phyloP scores from a whole-genome alignment of 2,888 invertebrate genomes.

The Morpho achilles region DNA sequence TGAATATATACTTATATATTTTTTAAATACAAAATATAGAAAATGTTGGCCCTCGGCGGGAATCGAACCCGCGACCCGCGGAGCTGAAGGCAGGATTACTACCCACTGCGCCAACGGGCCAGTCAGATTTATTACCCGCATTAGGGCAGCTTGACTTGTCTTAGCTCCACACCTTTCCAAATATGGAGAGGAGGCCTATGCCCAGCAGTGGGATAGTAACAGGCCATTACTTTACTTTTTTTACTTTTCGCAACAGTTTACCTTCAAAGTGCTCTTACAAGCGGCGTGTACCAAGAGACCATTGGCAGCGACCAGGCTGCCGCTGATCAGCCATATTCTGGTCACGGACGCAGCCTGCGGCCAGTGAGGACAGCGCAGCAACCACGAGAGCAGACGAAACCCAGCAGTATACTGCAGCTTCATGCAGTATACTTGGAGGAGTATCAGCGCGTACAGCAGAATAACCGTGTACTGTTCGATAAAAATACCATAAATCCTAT shows the following conservation, averaged over 20 bases:
- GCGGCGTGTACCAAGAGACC: slow-evolving; percentile 62
- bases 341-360: slow-evolving; percentile 42
- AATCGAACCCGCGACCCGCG: too few relatives aligned
- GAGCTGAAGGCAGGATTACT: too few relatives aligned
- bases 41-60: too few relatives aligned
- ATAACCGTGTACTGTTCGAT: slow-evolving; percentile 52
- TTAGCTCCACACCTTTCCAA: too few relatives aligned
- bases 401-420: slow-evolving; percentile 70
- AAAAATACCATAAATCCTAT: neutral
- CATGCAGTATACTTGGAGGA: slow-evolving; percentile 67
- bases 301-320: slow-evolving; percentile 51
- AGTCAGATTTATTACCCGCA: too few relatives aligned
- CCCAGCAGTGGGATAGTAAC: too few relatives aligned
- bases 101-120: too few relatives aligned
- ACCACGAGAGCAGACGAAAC: slow-evolving; percentile 53
- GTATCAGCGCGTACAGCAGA: slow-evolving; percentile 57
- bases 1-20: too few relatives aligned
- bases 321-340: slow-evolving; percentile 54
- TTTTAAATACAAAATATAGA: too few relatives aligned
- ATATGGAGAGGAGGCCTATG: too few relatives aligned
- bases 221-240: too few relatives aligned
- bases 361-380: slow-evolving; percentile 60
- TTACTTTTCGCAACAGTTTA: slow-evolving; percentile 20
- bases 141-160: too few relatives aligned
- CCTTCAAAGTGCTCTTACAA: slow-evolving; percentile 59